phyloP scores from a whole-genome alignment of 2,113 vertebrate genomes.

The Oreotrochilus melanogaster region DNA sequence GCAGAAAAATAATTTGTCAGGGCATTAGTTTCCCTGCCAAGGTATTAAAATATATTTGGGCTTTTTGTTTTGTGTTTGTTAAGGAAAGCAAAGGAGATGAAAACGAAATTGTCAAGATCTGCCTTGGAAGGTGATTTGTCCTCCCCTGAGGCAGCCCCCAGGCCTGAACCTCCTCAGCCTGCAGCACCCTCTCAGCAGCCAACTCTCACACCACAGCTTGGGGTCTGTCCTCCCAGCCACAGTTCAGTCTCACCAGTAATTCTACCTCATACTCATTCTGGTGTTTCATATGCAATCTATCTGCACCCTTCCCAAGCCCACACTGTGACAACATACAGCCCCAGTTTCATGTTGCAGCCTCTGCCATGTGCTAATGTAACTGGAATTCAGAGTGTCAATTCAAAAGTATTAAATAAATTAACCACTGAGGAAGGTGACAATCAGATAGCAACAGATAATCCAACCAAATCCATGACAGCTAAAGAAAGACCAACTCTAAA shows the following conservation, averaged over 20 bases:
- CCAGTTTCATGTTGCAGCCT: constrained; percentile 82
- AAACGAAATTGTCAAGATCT: constrained; percentile 40
- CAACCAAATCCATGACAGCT: neutral
- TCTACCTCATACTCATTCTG: constrained; percentile 81
- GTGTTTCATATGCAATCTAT: constrained; percentile 84
- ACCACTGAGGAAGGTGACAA: neutral
- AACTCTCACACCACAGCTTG: constrained; percentile 59
- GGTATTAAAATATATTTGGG: neutral
- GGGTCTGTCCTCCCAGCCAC: constrained; percentile 73
- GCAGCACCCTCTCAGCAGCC: constrained; percentile 9
- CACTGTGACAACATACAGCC: constrained; percentile 76
- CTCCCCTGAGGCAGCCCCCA: neutral
- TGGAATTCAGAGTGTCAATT: constrained; percentile 43
- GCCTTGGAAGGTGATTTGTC: neutral
- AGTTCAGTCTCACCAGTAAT: constrained; percentile 78
- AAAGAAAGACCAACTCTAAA: constrained; percentile 16
- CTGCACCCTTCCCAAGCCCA: constrained; percentile 82
- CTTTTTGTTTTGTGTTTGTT: neutral
- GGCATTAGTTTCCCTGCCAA: neutral
- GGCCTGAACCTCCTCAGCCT: neutral
- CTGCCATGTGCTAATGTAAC: constrained; percentile 80
- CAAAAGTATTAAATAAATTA: neutral
- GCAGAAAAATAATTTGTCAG: neutral
- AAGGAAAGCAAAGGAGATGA: constrained; percentile 72
- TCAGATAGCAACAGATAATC: neutral